Percentiles rank a stretch among this genome's conserved stretches.
Evolutionary conservation across 2,113 vertebrate species (phyloP).

Genomic region (Anolis sagrei): DNA sequence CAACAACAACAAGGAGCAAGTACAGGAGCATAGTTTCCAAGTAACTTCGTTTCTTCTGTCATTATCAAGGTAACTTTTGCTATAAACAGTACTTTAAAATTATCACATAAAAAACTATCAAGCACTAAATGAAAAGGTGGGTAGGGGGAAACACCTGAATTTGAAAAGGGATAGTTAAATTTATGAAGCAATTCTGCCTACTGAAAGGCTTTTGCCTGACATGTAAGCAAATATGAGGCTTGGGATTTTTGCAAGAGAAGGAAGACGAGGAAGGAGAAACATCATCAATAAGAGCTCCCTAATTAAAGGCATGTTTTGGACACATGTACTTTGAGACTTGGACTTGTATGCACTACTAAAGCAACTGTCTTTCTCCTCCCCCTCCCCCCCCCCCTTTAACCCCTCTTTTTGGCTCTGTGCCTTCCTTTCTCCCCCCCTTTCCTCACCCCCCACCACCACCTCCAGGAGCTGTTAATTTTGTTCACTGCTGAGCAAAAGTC

Average conservation of each 20-base stretch:
- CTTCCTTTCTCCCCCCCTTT: conserved; percentile 72
- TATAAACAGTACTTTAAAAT: conserved; percentile 81
- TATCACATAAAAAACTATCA: conserved; percentile 83
- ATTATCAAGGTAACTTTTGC: conserved; percentile 83
- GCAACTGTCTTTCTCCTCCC: conserved; percentile 67
- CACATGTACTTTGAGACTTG: conserved; percentile 44
- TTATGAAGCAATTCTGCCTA: conserved; percentile 81
- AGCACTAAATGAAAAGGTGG: conserved; percentile 82
- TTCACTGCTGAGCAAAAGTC: conserved; percentile 86
- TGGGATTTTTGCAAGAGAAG: conserved; percentile 38
- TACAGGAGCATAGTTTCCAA: not conserved
- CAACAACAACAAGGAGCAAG: conserved; percentile 27
- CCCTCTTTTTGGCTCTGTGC: conserved; percentile 79
- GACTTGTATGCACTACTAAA: conserved; percentile 81
- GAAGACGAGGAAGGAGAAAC: not conserved
- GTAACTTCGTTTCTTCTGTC: conserved; percentile 32
- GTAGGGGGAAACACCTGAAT: conserved; percentile 71
- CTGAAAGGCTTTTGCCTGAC: conserved; percentile 76
- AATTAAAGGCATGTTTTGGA: conserved; percentile 50
- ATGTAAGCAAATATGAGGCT: conserved; percentile 70
- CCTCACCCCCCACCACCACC: conserved; percentile 50
- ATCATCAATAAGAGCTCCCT: conserved; percentile 45
- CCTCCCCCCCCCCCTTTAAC: conserved; percentile 62
- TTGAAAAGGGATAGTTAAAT: conserved; percentile 82
- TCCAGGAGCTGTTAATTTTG: conserved; percentile 89